These are phyloP conservation scores for Cephus runcator DNA, from an alignment of 2,888 invertebrate genomes.

Conservation along the genomic window DNA sequence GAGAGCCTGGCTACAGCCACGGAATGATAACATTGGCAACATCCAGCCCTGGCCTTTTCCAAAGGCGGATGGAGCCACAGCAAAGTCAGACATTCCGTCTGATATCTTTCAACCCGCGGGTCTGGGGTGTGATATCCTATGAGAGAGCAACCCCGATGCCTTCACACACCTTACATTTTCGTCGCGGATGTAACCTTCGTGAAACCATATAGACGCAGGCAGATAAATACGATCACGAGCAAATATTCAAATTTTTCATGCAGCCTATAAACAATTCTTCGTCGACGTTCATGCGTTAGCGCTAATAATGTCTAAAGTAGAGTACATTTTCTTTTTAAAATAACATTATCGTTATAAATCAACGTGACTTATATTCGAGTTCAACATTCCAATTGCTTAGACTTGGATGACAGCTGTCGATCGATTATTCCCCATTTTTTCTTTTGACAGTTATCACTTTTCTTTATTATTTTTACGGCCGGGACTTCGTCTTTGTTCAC, in stretches of 20 bases:
- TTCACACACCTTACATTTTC: neutral
- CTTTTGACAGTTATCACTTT: neutral
- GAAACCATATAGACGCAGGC: neutral
- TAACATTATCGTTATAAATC: neutral
- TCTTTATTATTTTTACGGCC: neutral
- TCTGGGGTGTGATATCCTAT: neutral
- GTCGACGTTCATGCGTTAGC: neutral
- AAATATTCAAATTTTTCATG: neutral
- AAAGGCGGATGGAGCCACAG: conserved; percentile 1
- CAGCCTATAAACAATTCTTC: neutral
- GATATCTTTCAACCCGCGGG: conserved; percentile 14
- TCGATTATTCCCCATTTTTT: neutral
- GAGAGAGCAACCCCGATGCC: neutral
- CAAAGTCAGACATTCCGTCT: conserved; percentile 8
- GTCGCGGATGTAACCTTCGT: neutral
- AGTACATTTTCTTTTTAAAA: neutral
- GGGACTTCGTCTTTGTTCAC: neutral
- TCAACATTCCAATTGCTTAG: neutral
- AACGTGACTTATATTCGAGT: neutral
- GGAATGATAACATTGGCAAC: conserved; percentile 42
- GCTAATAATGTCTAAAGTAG: neutral
- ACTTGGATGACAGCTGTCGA: neutral
- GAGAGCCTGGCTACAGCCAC: conserved; percentile 26
- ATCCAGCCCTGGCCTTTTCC: conserved; percentile 4
- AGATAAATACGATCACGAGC: neutral